Evolutionary conservation across 2,797 vertebrate genomes (phyloP).

Genomic region (Macropodus opercularis): DNA sequence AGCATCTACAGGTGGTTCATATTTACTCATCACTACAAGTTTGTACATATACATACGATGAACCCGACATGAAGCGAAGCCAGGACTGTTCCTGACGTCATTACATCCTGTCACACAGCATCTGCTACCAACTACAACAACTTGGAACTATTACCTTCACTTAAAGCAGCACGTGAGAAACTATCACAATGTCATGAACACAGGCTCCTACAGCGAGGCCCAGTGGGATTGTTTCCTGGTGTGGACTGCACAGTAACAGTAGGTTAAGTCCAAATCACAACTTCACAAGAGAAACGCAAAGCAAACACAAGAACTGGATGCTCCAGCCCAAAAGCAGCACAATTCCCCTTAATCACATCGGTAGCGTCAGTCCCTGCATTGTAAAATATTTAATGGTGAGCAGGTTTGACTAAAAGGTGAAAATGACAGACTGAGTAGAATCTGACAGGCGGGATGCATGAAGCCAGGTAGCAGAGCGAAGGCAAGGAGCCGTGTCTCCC

Average conservation of each 20-base stretch:
- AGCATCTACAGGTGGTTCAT: slow-evolving; percentile 69
- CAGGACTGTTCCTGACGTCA: slow-evolving; percentile 20
- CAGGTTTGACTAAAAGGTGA: too few species aligned
- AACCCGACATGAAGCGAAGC: slow-evolving; percentile 1
- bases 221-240: slow-evolving; percentile 30
- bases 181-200: slow-evolving; percentile 43
- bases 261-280: slow-evolving; percentile 34
- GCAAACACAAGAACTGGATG: slow-evolving; percentile 5
- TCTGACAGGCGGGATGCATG: too few species aligned
- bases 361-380: too few species aligned
- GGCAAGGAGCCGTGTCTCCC: too few species aligned
- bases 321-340: background rate
- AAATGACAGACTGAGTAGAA: too few species aligned
- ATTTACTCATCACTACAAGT: slow-evolving; percentile 53
- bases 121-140: slow-evolving; percentile 58
- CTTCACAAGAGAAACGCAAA: slow-evolving; percentile 14
- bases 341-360: slow-evolving; percentile 7
- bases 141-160: slow-evolving; percentile 34
- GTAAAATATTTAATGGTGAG: background rate
- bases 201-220: slow-evolving; percentile 15
- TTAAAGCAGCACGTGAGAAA: slow-evolving; percentile 34
- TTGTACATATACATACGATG: slow-evolving; percentile 11
- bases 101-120: slow-evolving; percentile 47
- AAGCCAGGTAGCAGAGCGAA: too few species aligned
- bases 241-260: background rate